phyloP scores from a whole-genome alignment of 2,888 invertebrate genomes.

The Coleophora deauratella region DNA sequence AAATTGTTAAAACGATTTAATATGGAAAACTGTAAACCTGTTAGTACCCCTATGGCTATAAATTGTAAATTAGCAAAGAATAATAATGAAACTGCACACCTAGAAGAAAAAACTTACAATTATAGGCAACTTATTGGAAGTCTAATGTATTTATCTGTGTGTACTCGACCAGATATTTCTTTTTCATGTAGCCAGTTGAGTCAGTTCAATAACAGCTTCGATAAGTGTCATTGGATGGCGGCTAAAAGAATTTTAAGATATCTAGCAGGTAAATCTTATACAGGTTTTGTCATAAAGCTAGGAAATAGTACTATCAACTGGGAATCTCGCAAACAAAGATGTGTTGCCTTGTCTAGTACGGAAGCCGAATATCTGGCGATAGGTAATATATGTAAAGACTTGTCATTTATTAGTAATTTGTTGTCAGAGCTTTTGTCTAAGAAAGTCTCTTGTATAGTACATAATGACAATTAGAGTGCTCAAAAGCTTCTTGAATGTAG shows the following conservation, averaged over 20 bases:
- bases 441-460: too few species aligned
- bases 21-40: conserved; percentile 2
- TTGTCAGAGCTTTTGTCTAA: conserved; percentile 4
- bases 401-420: conserved; percentile 7
- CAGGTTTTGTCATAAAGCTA: conserved; percentile 8
- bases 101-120: conserved; percentile 4
- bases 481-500: conserved; percentile 3
- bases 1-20: background rate
- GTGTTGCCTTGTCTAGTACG: conserved; percentile 7
- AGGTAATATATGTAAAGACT: conserved; percentile 8
- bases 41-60: conserved; percentile 6
- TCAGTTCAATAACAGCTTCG: background rate
- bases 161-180: conserved; percentile 15
- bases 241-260: conserved; percentile 13
- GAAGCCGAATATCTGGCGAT: too few species aligned
- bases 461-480: background rate
- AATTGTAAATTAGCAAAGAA: conserved; percentile 1
- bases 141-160: conserved; percentile 16
- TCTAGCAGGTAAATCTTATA: conserved; percentile 9
- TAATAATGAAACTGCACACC: conserved; percentile 1
- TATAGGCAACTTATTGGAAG: too few species aligned
- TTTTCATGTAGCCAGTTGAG: conserved; percentile 12
- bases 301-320: conserved; percentile 5
- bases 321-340: conserved; percentile 12
- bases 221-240: conserved; percentile 13